phyloP scores from a whole-genome alignment of 1,140 invertebrate genomes.

The Aplysia californica region DNA sequence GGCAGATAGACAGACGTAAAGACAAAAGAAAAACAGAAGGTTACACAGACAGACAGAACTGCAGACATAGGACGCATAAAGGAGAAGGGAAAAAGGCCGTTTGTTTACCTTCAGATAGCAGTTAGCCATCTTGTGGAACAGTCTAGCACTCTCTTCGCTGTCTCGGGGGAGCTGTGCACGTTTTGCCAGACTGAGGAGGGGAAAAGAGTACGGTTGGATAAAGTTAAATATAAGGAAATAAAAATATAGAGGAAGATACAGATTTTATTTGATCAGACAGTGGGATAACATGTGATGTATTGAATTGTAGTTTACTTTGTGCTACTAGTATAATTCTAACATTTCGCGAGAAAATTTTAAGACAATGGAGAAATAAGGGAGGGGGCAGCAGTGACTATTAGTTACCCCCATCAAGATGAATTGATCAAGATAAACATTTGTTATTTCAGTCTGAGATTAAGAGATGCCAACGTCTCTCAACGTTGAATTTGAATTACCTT shows the following conservation, averaged over 20 bases:
- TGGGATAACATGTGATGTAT: neutral
- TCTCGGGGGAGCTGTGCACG: neutral
- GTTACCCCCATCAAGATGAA: too few species aligned
- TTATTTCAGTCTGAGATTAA: too few species aligned
- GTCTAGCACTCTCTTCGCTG: neutral
- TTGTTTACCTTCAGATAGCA: too few species aligned
- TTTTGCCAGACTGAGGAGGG: neutral
- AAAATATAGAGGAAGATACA: neutral
- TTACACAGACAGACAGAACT: too few species aligned
- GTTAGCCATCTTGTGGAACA: neutral
- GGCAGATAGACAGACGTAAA: too few species aligned
- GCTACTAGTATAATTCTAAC: neutral
- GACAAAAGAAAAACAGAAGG: too few species aligned
- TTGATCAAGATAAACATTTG: too few species aligned
- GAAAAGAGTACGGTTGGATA: neutral
- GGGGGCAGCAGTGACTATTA: too few species aligned
- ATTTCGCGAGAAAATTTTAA: neutral
- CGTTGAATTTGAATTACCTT: too few species aligned
- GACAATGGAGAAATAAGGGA: neutral
- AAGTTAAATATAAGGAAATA: neutral
- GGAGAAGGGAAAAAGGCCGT: too few species aligned
- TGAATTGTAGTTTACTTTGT: neutral
- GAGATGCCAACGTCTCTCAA: too few species aligned
- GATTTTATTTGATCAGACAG: neutral
- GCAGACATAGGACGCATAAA: too few species aligned